Evolutionary conservation across 2,113 vertebrate genomes (phyloP).

Genomic region (Euleptes europaea): DNA sequence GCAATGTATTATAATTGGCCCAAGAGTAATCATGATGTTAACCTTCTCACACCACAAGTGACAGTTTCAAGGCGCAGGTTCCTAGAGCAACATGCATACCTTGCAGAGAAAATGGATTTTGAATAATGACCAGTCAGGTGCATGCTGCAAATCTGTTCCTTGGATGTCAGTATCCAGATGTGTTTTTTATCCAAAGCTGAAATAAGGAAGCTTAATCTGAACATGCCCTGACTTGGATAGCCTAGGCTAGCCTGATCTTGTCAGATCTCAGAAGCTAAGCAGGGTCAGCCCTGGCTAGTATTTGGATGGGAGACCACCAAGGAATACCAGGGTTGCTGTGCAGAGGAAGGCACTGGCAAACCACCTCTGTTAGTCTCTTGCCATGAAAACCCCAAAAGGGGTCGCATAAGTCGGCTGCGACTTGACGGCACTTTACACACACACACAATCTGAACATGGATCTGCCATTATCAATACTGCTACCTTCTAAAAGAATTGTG

Average conservation of each 20-base stretch:
- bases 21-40: neutral
- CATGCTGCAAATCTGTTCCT: neutral
- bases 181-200: neutral
- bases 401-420: too few relatives aligned
- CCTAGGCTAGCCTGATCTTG: too few relatives aligned
- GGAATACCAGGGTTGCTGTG: too few relatives aligned
- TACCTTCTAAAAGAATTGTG: neutral
- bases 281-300: too few relatives aligned
- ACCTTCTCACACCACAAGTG: neutral
- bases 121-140: neutral
- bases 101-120: neutral
- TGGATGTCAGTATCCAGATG: neutral
- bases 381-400: too few relatives aligned
- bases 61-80: neutral
- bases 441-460: neutral
- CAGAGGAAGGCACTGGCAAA: too few relatives aligned
- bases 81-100: neutral
- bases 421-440: too few relatives aligned
- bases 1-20: neutral
- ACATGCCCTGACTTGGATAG: too few relatives aligned
- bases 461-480: too few relatives aligned
- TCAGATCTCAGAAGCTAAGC: too few relatives aligned
- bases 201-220: neutral
- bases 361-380: too few relatives aligned
- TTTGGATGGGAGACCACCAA: too few relatives aligned